phyloP scores from a whole-genome alignment of 2,113 vertebrate genomes.

The Eublepharis macularius region DNA sequence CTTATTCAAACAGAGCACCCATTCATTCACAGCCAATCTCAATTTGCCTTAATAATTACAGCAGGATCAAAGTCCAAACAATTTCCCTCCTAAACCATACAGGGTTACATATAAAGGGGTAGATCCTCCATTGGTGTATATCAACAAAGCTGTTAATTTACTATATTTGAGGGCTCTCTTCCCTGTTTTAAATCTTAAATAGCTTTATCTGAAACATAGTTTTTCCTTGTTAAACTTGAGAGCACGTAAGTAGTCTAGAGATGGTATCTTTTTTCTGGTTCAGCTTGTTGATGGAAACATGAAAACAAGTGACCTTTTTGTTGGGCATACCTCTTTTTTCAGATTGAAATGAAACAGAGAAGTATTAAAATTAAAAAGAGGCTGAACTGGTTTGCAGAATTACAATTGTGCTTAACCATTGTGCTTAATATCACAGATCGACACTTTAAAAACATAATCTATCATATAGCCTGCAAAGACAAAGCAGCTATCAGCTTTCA shows the following conservation, averaged over 20 bases:
- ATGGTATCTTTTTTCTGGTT: neutral
- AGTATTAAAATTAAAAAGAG: neutral
- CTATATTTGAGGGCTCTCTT: neutral
- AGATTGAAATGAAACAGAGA: neutral
- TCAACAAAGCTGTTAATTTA: neutral
- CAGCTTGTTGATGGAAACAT: neutral
- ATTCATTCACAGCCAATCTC: neutral
- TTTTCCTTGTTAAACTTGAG: neutral
- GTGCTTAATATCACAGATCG: neutral
- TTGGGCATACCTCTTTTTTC: neutral
- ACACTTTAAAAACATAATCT: neutral
- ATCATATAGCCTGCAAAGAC: neutral
- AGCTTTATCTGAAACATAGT: neutral
- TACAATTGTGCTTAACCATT: neutral
- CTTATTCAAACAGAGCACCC: neutral
- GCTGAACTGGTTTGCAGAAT: neutral
- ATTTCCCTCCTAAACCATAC: neutral
- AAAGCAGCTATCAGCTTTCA: neutral
- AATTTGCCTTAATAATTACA: neutral
- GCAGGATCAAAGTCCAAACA: neutral
- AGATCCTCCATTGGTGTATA: neutral
- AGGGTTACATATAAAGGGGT: neutral
- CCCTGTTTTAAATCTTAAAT: neutral
- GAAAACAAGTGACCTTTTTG: neutral
- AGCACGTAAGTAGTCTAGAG: neutral